phyloP scores from a whole-genome alignment of 2,797 vertebrate species.

The Glyptemys insculpta region DNA sequence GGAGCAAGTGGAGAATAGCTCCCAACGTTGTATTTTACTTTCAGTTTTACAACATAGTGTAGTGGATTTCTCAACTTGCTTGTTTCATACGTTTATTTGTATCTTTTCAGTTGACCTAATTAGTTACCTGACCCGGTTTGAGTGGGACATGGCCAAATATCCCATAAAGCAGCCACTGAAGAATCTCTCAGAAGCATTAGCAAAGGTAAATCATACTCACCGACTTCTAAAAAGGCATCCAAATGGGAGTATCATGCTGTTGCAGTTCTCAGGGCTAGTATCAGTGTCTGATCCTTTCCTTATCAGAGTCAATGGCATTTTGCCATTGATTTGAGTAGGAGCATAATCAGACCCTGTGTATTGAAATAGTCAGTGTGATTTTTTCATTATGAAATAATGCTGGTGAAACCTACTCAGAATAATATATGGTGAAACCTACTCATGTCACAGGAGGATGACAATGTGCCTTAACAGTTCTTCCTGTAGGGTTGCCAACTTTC shows the following conservation, averaged over 20 bases:
- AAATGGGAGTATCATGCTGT: background rate
- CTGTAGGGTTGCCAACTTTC: too few species aligned
- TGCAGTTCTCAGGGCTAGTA: background rate
- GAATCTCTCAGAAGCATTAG: conserved; percentile 89
- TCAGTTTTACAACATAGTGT: background rate
- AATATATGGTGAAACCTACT: background rate
- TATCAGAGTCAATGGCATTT: background rate
- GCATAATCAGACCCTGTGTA: background rate
- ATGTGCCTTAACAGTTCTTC: background rate
- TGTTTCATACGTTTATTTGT: conserved; percentile 24
- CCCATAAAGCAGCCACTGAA: conserved; percentile 90
- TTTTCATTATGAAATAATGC: conserved; percentile 15
- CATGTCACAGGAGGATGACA: background rate
- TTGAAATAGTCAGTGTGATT: background rate
- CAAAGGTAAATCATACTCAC: conserved; percentile 85
- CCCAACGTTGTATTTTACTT: background rate
- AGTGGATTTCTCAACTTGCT: background rate
- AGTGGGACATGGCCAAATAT: conserved; percentile 98
- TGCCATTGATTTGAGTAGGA: conserved; percentile 14
- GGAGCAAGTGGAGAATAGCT: background rate
- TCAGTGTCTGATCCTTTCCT: background rate
- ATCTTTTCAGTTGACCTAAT: conserved; percentile 88
- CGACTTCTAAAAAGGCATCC: background rate
- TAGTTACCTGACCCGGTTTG: conserved; percentile 91
- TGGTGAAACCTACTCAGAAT: background rate